phyloP scores from a whole-genome alignment of 2,797 vertebrate species.

The Oophaga sylvatica region DNA sequence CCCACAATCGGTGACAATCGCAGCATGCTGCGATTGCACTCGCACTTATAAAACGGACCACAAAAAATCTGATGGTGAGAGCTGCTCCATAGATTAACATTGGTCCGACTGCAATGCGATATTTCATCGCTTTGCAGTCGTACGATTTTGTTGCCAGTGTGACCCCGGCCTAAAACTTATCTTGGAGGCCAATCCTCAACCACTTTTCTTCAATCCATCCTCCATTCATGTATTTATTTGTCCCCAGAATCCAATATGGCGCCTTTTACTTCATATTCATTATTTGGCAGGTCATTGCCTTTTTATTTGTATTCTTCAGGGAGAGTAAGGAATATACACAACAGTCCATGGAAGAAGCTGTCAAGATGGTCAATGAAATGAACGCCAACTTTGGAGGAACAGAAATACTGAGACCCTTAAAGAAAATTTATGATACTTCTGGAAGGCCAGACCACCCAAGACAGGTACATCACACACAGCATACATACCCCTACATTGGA shows the following conservation, averaged over 20 bases:
- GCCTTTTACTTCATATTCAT: background rate
- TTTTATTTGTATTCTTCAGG: constrained; percentile 62
- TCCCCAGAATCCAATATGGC: background rate
- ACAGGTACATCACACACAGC: constrained; percentile 69
- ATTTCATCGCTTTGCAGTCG: too few relatives aligned
- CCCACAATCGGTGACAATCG: too few relatives aligned
- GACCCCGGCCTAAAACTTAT: background rate
- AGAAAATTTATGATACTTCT: constrained; percentile 69
- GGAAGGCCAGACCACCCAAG: constrained; percentile 66
- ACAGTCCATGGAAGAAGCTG: constrained; percentile 74
- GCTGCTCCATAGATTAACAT: too few relatives aligned
- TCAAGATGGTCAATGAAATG: constrained; percentile 70
- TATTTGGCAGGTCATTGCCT: background rate
- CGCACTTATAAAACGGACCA: too few relatives aligned
- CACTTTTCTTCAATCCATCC: background rate
- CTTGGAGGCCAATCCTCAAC: background rate
- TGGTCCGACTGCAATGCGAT: too few relatives aligned
- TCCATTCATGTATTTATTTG: background rate
- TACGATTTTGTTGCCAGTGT: too few relatives aligned
- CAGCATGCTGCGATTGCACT: too few relatives aligned
- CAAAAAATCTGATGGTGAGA: too few relatives aligned
- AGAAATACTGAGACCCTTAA: constrained; percentile 73
- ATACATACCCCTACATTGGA: too few relatives aligned
- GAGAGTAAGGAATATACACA: constrained; percentile 78
- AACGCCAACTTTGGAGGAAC: constrained; percentile 72